phyloP scores from a whole-genome alignment of 1,140 invertebrate species.

The Elymnias hypermnestra region DNA sequence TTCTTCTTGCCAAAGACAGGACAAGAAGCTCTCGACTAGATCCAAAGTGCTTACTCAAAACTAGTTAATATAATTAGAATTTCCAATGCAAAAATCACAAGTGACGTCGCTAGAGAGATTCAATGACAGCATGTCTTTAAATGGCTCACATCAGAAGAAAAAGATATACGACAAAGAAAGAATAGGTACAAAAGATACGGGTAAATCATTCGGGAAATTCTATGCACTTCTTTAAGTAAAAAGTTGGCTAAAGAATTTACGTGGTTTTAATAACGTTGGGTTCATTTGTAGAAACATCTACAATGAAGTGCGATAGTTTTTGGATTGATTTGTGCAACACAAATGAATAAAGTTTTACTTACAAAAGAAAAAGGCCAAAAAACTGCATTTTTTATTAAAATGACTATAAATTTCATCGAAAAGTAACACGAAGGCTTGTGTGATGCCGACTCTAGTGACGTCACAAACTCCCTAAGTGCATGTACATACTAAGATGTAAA shows the following conservation, averaged over 20 bases:
- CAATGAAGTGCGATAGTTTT: too few species aligned
- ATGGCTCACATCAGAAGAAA: background rate
- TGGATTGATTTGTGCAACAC: too few species aligned
- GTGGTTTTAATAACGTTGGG: too few species aligned
- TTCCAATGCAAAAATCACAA: constrained; percentile 39
- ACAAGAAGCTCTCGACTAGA: constrained; percentile 80
- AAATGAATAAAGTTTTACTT: too few species aligned
- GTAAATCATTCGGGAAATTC: background rate
- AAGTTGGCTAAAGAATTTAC: constrained; percentile 2
- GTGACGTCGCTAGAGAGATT: constrained; percentile 3
- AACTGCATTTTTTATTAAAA: too few species aligned
- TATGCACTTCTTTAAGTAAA: constrained; percentile 2
- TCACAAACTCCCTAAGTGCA: constrained; percentile 1
- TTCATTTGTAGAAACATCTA: too few species aligned
- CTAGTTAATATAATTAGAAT: constrained; percentile 59
- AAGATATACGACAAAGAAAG: background rate
- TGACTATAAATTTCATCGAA: too few species aligned
- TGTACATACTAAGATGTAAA: constrained; percentile 71
- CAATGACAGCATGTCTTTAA: background rate
- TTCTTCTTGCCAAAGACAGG: constrained; percentile 82
- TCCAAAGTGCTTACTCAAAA: constrained; percentile 24
- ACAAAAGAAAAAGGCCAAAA: too few species aligned
- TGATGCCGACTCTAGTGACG: constrained; percentile 1
- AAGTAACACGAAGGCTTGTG: too few species aligned
- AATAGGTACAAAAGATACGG: background rate